Base-by-base conservation (phyloP, 2,888 invertebrate genomes). In the Ectropis crepuscularia region DNA sequence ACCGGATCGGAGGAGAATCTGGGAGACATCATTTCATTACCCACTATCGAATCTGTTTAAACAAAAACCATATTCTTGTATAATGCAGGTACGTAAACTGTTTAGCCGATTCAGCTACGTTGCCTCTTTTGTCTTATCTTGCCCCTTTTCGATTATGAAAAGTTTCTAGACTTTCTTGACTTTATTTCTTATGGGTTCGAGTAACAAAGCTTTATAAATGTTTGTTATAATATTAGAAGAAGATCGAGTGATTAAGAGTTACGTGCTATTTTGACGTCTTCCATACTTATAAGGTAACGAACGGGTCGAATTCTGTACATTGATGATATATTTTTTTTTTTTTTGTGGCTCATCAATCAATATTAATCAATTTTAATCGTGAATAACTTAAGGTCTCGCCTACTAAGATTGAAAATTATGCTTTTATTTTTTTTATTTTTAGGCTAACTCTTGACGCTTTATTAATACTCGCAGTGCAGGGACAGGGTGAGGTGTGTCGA, bases 11-110 rank as follows among this genome's bases (percentile, higher is more conserved):
- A 67, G 78, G 74, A 70, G 81, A 78, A 85, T 81, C 80, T 79
- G 72, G 80, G 76, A 77, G 79, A 76, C 81, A 85, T 84, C 83
- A 82, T 83, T 83, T 83, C 85, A 83, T 85, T 86, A 83, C 81
- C 81, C 71, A 76, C 77, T 82, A 84, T 83, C 81, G 82, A 67
- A 77, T 82, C 77, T 73, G 78, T 78, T 83, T 79, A 80, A 80
- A 82, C 81, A 83, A 82, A 82, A 79, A 79, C 75, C 77, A 77
- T 76, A 75, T 75, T 73, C 57, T 70, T 43, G 71, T 67, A 74
- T 69, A 69, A 67, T 73, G 67, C 73, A 75, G 62, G 55, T 47
- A 55, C 62, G 66, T 74, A 69, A 57, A 60, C 60, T 64, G 59
- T 57, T 51, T 38, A 43, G 42, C n/a, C 68, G 12, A 53, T 51